Base-by-base conservation (phyloP, 2,113 vertebrate genomes). In the Lophius piscatorius region DNA sequence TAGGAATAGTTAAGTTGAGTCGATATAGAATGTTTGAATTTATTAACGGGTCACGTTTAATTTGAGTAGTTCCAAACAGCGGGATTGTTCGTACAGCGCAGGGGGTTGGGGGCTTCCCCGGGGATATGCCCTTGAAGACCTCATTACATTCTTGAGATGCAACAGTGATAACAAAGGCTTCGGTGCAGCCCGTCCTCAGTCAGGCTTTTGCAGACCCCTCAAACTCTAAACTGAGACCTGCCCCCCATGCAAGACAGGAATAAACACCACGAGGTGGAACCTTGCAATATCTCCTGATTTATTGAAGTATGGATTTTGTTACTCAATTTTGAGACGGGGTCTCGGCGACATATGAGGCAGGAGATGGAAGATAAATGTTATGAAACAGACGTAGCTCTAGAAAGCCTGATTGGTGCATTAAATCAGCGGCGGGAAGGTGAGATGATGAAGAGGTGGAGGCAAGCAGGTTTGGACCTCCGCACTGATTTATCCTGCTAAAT, bases 241-340 rank as follows among this genome's bases (percentile, higher is more conserved):
- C 41, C 49, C 41, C 14, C 35, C 40, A 54, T 42, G 59, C 44
- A 20, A 28, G 57, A 69, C 58, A 69, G 48, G 78, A 33, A 9
- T 10, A 48, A 66, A 78, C 59, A 83, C 83, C 72, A 77, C 69
- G 58, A 62, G 61, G 48, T 74, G 24, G 41, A n/a, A n/a, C 56
- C 28, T 2, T 12, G 76, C 62, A 82, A 83, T 84, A 81, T 61
- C 70, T 82, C 71, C 54, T 78, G 69, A 85, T 80, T 84, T 70
- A 80, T 80, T 58, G 65, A 76, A 40, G 71, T 82, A 87, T 88
- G 80, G 69, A 88, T 86, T 84, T 74, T 77, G 64, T 83, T 77
- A 63, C 64, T 80, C 47, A 33, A 50, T 69, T 82, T 79, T 49
- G 57, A 63, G 77, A 83, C 46, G 36, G 66, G 21, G 35, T 69